Conservation (phyloP, 2,113 vertebrate species). For the Plecotus auritus region DNA sequence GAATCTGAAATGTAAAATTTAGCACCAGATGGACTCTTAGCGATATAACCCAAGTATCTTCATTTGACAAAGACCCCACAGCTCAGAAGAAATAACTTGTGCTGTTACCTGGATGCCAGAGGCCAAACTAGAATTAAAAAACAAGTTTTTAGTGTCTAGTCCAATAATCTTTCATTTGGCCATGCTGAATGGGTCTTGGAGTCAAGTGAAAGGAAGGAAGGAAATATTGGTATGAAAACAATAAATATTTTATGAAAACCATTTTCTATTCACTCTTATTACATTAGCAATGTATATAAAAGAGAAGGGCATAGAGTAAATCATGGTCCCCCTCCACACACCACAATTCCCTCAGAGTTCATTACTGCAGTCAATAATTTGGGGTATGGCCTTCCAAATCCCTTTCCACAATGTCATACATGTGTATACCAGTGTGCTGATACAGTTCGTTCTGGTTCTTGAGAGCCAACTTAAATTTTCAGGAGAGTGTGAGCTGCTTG, state of each 20-base stretch:
- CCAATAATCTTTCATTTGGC: neutral
- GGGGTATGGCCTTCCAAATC: neutral
- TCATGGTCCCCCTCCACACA: neutral
- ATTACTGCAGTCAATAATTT: neutral
- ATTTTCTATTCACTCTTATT: neutral
- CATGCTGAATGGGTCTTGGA: neutral
- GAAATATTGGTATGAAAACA: neutral
- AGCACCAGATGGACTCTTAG: neutral
- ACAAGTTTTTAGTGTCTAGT: neutral
- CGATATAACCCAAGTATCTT: neutral
- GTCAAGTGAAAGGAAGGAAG: neutral
- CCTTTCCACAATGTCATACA: neutral
- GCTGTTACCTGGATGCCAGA: neutral
- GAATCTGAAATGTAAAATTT: neutral
- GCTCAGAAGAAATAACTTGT: neutral
- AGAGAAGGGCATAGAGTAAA: neutral
- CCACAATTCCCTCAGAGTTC: too few species aligned
- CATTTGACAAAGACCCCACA: neutral
- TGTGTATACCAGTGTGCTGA: neutral
- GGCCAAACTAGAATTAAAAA: neutral
- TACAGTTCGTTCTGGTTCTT: neutral
- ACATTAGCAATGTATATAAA: neutral
- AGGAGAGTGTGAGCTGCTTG: neutral
- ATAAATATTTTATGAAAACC: neutral
- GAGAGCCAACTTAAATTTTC: neutral